Conservation (phyloP, 2,797 vertebrate genomes). For the Oreochromis grahami region DNA sequence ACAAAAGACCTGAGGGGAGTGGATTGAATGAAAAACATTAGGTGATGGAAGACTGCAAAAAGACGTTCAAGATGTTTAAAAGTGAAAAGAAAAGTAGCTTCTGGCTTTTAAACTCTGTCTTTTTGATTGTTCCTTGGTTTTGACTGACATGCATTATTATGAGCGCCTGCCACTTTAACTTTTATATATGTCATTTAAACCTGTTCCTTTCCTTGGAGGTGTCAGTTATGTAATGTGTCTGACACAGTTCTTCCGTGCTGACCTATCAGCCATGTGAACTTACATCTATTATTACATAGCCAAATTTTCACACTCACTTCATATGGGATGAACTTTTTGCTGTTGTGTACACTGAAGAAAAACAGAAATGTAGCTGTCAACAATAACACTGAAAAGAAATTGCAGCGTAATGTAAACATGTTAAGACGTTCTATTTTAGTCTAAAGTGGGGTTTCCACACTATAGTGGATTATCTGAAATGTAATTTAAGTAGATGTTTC, state of each 20-base stretch:
- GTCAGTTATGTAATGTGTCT: constrained; percentile 11
- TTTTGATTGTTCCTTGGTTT: background rate
- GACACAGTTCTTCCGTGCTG: background rate
- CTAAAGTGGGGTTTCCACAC: background rate
- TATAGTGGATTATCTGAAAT: background rate
- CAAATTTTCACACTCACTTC: constrained; percentile 9
- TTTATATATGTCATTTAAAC: constrained; percentile 16
- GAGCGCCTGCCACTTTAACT: background rate
- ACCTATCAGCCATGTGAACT: background rate
- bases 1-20: background rate
- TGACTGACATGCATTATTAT: background rate
- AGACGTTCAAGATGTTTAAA: background rate
- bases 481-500: background rate
- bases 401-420: background rate
- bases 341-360: background rate
- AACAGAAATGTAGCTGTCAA: background rate
- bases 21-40: background rate
- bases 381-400: background rate
- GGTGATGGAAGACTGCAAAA: background rate
- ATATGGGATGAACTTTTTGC: background rate
- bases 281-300: constrained; percentile 29
- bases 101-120: background rate
- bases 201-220: background rate
- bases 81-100: background rate
- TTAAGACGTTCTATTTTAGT: background rate